Evolutionary conservation across 2,888 invertebrate genomes (phyloP).

Genomic region (Dicyrtomina minuta): DNA sequence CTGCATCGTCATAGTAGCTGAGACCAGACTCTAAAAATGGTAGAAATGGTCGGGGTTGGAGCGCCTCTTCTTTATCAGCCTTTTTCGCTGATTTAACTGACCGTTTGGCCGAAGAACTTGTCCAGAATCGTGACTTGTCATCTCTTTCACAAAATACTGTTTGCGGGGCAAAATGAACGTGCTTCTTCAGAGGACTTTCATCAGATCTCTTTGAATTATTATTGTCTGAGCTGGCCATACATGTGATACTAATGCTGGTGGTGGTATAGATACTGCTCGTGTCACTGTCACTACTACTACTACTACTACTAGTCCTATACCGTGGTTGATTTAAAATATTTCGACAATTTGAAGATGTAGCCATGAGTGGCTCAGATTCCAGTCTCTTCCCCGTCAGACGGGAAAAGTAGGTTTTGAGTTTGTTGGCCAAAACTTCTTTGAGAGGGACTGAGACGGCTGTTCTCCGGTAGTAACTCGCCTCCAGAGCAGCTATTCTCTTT

Average conservation of each 20-base stretch:
- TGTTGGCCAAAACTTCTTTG: constrained; percentile 14
- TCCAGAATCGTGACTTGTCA: constrained; percentile 44
- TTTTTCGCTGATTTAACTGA: not conserved
- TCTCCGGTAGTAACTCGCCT: not conserved
- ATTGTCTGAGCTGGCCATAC: not conserved
- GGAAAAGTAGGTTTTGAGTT: constrained; percentile 17
- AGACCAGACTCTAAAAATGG: constrained; percentile 28
- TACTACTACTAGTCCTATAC: too few relatives aligned
- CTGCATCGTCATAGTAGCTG: constrained; percentile 24
- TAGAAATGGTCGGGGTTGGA: constrained; percentile 23
- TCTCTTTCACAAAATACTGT: constrained; percentile 46
- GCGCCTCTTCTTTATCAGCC: constrained; percentile 21
- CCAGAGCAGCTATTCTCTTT: constrained; percentile 2
- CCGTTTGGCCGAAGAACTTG: not conserved
- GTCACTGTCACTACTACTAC: not conserved
- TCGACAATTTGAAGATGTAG: not conserved
- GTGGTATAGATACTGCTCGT: not conserved
- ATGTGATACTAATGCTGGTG: not conserved
- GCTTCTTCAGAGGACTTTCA: constrained; percentile 12
- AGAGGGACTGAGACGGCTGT: constrained; percentile 21
- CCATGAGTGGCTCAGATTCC: constrained; percentile 3
- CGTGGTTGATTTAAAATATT: too few relatives aligned
- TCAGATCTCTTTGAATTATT: not conserved
- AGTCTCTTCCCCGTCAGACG: not conserved
- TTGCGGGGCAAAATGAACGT: constrained; percentile 41